Evolutionary conservation across 1,140 invertebrate species (phyloP).

Genomic region (Ceratitis capitata): DNA sequence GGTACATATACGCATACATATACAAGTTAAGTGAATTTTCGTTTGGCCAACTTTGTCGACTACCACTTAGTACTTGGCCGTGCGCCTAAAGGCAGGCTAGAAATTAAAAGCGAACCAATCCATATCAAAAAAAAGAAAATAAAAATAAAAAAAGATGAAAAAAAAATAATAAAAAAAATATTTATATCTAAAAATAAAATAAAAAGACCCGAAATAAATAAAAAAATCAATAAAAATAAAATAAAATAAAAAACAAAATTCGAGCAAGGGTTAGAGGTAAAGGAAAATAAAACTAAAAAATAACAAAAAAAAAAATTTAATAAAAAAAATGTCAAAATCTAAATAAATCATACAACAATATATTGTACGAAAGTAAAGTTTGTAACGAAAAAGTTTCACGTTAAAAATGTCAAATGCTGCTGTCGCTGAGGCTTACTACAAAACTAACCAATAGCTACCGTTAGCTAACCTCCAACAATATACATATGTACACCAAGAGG

Average conservation of each 20-base stretch:
- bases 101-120: conserved; percentile 24
- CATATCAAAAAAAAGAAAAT: conserved; percentile 21
- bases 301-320: not conserved
- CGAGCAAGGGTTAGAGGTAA: too few species aligned
- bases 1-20: too few species aligned
- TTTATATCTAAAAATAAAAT: too few species aligned
- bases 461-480: not conserved
- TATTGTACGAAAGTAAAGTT: conserved; percentile 30
- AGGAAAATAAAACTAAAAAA: not conserved
- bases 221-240: conserved; percentile 30
- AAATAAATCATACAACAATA: conserved; percentile 10
- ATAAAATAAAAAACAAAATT: conserved; percentile 25
- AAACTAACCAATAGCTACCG: not conserved
- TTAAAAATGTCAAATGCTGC: conserved; percentile 53
- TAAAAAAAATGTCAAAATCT: conserved; percentile 34
- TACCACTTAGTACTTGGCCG: conserved; percentile 29
- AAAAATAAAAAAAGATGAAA: conserved; percentile 6
- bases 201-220: too few species aligned
- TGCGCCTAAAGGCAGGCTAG: conserved; percentile 17
- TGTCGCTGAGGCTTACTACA: not conserved
- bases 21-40: not conserved
- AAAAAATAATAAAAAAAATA: not conserved
- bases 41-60: conserved; percentile 15
- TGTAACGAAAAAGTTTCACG: conserved; percentile 51
- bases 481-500: too few species aligned